Base-by-base conservation (phyloP, 2,888 invertebrate species). In the Thelaira solivaga region DNA sequence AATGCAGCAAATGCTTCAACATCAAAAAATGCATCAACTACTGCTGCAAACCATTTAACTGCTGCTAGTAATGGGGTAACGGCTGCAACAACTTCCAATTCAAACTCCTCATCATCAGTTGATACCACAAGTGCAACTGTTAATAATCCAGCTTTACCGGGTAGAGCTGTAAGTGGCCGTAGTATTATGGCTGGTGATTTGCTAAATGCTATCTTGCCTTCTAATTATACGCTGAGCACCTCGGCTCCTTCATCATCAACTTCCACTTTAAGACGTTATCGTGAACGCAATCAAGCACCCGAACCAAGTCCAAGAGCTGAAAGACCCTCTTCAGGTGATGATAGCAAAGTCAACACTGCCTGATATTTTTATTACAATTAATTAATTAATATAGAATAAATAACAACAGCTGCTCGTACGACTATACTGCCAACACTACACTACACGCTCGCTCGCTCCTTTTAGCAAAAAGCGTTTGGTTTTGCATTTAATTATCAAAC, bases 241-340 rank as follows among this genome's bases (percentile, higher is more conserved):
- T 88, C 88, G 29, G 88, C 88, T 4, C 88, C 88, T 0, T 84
- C 85, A 31, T 85, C 85, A 51, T 85, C 87, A 13, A 83, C 84
- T 43, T 86, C 86, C 26, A 85, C 86, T 0, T 51, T 87, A 69
- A 85, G 86, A 4, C 84, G 87, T 5, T 82, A 84, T 55, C 82
- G 82, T 36, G 82, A 82, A n/a, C 81, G 81, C 34, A 80, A 73
- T 29, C 26, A 61, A 39, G 67, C 72, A 7, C 13, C 71, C 5
- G 76, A 79, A 51, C 11, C 74, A 31, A 69, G 80, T 76, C 51
- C 75, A 7, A 13, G 77, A 55, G 34, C 45, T 39, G 43, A 80
- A 10, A 45, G 80, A 41, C 51, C 80, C 10, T 41, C 47, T 71
- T 47, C 73, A 57, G 80, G 78, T 68, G 80, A 76, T 22, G 81